phyloP scores from a whole-genome alignment of 92 coral and sea anemone species.

The Phenganax marumi region DNA sequence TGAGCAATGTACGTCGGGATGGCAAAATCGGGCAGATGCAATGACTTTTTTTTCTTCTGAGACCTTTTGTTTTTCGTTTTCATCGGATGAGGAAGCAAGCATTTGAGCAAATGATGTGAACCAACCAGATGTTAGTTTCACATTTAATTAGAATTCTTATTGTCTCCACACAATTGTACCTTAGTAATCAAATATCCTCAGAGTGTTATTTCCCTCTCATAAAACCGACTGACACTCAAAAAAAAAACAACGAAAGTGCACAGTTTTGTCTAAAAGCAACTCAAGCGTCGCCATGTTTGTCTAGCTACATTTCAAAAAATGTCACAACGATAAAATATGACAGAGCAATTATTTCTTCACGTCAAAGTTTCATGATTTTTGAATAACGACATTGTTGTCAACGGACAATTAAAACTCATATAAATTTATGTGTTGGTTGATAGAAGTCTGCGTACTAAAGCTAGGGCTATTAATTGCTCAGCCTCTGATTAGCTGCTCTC shows the following conservation, averaged over 20 bases:
- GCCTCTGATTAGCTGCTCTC: background rate
- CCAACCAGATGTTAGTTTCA: constrained; percentile 40
- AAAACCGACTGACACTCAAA: background rate
- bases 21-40: background rate
- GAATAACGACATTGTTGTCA: constrained; percentile 2
- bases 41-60: background rate
- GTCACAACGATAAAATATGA: background rate
- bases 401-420: constrained; percentile 22
- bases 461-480: background rate
- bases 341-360: background rate
- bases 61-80: constrained; percentile 1
- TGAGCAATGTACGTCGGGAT: background rate
- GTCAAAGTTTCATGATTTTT: background rate
- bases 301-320: background rate
- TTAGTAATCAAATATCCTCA: constrained; percentile 37
- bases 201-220: constrained; percentile 41
- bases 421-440: constrained; percentile 16
- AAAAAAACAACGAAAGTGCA: background rate
- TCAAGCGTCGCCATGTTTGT: background rate
- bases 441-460: background rate
- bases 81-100: background rate
- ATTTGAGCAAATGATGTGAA: constrained; percentile 24
- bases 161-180: constrained; percentile 27
- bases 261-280: background rate
- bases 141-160: constrained; percentile 42